phyloP scores from a whole-genome alignment of 2,113 vertebrate genomes.

The Pimephales promelas region DNA sequence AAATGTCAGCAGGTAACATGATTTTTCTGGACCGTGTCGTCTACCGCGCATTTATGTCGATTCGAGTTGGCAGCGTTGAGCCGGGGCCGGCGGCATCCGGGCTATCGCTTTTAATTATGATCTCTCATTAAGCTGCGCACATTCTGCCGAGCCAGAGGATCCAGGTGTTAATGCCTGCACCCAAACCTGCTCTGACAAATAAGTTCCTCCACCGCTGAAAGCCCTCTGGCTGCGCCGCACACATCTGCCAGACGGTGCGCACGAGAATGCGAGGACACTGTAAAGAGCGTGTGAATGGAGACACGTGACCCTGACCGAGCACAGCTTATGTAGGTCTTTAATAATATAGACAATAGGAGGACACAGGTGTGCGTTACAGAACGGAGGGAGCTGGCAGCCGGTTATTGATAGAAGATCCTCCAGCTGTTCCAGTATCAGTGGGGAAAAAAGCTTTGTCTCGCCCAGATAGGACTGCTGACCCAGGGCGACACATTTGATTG shows the following conservation, averaged over 20 bases:
- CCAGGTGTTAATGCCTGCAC: conserved; percentile 34
- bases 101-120: conserved; percentile 50
- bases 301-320: conserved; percentile 12
- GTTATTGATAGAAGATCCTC: conserved; percentile 47
- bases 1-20: conserved; percentile 37
- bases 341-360: conserved; percentile 41
- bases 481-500: not conserved
- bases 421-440: conserved; percentile 34
- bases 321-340: conserved; percentile 39
- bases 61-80: not conserved
- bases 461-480: conserved; percentile 27
- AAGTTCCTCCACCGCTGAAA: conserved; percentile 1
- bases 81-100: not conserved
- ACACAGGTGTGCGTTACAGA: conserved; percentile 47
- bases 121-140: conserved; percentile 41
- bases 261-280: not conserved
- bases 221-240: not conserved
- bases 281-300: not conserved
- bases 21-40: not conserved
- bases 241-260: conserved; percentile 37
- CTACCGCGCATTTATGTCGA: not conserved
- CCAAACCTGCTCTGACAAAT: conserved; percentile 42
- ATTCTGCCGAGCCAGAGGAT: conserved; percentile 40
- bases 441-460: conserved; percentile 3
- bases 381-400: not conserved